Conservation (phyloP, 2,888 invertebrate genomes). For the Cloeon dipterum region DNA sequence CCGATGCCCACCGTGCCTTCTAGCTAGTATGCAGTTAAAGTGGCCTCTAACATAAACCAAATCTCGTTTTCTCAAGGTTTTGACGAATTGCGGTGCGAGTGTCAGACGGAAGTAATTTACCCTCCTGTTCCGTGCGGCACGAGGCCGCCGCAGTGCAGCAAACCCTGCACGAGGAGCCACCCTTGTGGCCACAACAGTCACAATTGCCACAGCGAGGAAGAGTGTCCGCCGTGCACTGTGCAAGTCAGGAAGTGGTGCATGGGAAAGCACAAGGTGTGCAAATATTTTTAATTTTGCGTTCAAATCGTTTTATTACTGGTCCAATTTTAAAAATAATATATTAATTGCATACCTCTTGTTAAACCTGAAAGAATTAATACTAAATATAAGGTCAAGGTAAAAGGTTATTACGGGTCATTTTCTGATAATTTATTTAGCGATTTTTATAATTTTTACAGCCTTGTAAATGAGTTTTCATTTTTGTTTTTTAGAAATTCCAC, state of each 20-base stretch:
- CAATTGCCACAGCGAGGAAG: slow-evolving; percentile 49
- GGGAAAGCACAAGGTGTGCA: slow-evolving; percentile 42
- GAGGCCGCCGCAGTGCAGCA: slow-evolving; percentile 53
- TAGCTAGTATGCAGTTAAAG: slow-evolving; percentile 35
- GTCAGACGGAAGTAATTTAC: slow-evolving; percentile 62
- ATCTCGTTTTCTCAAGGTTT: slow-evolving; percentile 28
- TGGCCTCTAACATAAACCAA: too few species aligned
- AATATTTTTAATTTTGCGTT: slow-evolving; percentile 1
- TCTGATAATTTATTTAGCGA: slow-evolving; percentile 3
- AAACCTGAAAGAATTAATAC: too few species aligned
- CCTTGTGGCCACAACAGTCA: slow-evolving; percentile 69
- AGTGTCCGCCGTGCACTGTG: slow-evolving; percentile 68
- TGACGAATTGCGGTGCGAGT: slow-evolving; percentile 77
- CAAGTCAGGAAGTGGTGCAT: slow-evolving; percentile 69
- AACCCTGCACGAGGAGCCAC: slow-evolving; percentile 52
- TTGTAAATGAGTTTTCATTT: too few species aligned
- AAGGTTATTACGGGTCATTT: too few species aligned
- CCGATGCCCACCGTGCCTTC: slow-evolving; percentile 52
- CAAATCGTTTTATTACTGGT: too few species aligned
- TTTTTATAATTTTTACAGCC: too few species aligned
- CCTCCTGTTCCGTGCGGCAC: slow-evolving; percentile 90
- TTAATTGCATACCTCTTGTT: too few species aligned
- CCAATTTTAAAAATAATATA: too few species aligned
- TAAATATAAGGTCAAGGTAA: too few species aligned
- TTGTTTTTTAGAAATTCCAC: too few species aligned